Base-by-base conservation (phyloP, 2,797 vertebrate species). In the Cynodonichthys magdalenae region DNA sequence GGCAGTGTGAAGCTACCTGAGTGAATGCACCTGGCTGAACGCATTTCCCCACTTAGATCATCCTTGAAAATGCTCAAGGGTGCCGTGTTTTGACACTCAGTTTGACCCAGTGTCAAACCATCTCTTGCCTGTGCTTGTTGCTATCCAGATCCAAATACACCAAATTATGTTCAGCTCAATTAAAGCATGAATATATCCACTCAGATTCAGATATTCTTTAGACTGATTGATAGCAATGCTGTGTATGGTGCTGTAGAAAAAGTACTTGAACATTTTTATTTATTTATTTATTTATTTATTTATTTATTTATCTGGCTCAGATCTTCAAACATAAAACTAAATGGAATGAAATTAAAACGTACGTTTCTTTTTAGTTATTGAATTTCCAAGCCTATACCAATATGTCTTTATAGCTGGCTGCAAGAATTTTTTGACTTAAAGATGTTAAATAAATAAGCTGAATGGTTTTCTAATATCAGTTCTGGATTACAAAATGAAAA, bases 11-110 rank as follows among this genome's bases (percentile, higher is more conserved):
- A 53, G 76, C 64, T 67, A 78, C 73, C 70, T 77, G 69, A 69
- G 44, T 70, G 69, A 85, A 65, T 75, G 48, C 71, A 79, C 66
- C 69, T 75, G 68, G 58, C 69, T 80, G 58, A 77, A 79, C 76
- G 54, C 53, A 59, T 82, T 83, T 86, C 74, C 63, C 53, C 63
- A 69, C 66, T 74, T 52, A 59, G 74, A 74, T 77, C 78, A 76
- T 69, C 58, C 71, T 71, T 53, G 55, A 69, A 72, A 77, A 72
- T 77, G 74, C 54, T 79, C 67, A 27, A 81, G 54, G 50, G 39
- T 18, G 28, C 44, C 63, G 51, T 74, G 57, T 82, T 82, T 71
- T 82, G 63, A 74, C 34, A 51, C 53, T 69, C 52, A 66, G 56
- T 62, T 68, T 81, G 80, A 84, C 80, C 73, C 11, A 31, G 46